Base-by-base conservation (phyloP, 2,113 vertebrate species). In the Gracilinanus agilis region DNA sequence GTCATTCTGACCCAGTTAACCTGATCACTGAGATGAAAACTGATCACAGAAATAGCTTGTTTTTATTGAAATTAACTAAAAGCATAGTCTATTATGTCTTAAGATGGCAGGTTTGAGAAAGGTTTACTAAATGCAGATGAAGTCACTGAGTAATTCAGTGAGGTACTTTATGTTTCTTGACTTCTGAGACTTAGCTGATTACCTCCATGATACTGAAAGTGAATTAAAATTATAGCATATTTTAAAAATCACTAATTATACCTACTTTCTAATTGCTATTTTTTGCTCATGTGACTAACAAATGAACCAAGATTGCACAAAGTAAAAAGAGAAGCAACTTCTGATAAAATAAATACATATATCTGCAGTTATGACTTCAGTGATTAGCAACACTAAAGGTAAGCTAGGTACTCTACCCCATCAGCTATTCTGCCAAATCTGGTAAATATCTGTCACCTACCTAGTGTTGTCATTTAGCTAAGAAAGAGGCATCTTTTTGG, bases 211-310 rank as follows among this genome's bases (percentile, higher is more conserved):
- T 88, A 91, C 90, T 96, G 53, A 88, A 91, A 95, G 67, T 55
- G 92, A 96, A 96, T 97, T 89, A 94, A 96, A 96, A 94, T 29
- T 88, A 56, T 75, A 24, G 34, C 13, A n/a, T n/a, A 75, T 90
- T 96, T 92, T 91, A 92, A 94, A 95, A 93, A 53, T 95, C 0
- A 0, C 90, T 9, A 92, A 95, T 96, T 92, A 90, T 93, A 96
- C 54, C 95, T 97, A 96, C 94, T 93, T 97, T 75, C 89, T 92
- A 92, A 95, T 97, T 94, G 96, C 19, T 67, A 53, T 34, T 95
- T 96, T 95, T 96, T 93, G 95, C 92, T 58, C 44, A 19, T n/a
- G 3, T 16, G 3, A 67, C 44, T 90, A 94, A 93, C 75, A 95
- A 95, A 96, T 95, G 83, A 88, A 92, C 61, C 23, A 91, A 92